A percentile compares a stretch with the other conserved stretches of the same genome.
Evolutionary conservation across 2,113 vertebrate species (phyloP).

Genomic region (Gavialis gangeticus): DNA sequence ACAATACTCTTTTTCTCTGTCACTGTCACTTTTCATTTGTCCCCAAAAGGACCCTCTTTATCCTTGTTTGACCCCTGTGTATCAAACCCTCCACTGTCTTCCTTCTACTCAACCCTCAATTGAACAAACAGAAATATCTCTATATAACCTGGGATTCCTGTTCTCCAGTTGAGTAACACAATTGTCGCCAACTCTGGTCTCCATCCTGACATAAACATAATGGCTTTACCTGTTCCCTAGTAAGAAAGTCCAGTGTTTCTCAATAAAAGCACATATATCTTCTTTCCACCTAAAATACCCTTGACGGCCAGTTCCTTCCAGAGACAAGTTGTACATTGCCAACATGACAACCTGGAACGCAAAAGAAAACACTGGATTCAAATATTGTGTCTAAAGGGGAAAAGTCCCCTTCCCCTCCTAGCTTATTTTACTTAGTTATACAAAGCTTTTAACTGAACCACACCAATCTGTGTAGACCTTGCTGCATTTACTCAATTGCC

Average conservation of each 20-base stretch:
- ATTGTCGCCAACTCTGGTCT: not conserved
- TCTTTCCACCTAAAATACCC: slow-evolving; percentile 99
- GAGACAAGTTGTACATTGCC: slow-evolving; percentile 98
- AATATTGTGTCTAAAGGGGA: not conserved
- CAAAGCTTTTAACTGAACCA: not conserved
- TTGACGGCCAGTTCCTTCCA: slow-evolving; percentile 96
- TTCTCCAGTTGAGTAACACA: not conserved
- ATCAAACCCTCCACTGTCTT: not conserved
- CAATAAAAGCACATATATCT: slow-evolving; percentile 99
- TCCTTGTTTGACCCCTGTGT: not conserved
- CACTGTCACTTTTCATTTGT: not conserved
- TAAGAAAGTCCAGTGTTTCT: slow-evolving; percentile 97
- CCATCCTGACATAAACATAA: not conserved
- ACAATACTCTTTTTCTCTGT: not conserved
- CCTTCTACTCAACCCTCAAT: not conserved
- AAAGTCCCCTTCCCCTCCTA: not conserved
- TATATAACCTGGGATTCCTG: not conserved
- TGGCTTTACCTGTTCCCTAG: slow-evolving; percentile 88
- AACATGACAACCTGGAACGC: slow-evolving; percentile 95
- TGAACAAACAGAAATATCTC: not conserved
- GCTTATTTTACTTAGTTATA: not conserved
- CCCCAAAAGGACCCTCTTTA: not conserved
- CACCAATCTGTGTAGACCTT: slow-evolving; percentile 25
- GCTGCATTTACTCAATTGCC: not conserved
- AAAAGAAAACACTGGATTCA: not conserved